These are phyloP conservation scores for Chalcosyrphus nemorum DNA, from an alignment of 2,888 invertebrate species.

Conservation along the genomic window DNA sequence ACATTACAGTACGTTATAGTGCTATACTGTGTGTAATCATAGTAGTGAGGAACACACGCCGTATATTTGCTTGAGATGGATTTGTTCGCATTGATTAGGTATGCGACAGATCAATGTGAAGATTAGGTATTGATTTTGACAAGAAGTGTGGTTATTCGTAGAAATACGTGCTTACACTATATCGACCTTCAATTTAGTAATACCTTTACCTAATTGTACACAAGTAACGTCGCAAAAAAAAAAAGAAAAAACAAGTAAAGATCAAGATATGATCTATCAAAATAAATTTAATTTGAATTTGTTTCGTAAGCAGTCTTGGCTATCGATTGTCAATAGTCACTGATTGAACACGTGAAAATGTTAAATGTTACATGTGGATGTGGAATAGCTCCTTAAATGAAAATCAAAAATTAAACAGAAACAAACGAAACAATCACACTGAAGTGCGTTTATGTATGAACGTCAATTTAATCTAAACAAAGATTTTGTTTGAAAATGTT, in stretches of 20 bases:
- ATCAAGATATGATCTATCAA: not conserved
- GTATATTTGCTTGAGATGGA: not conserved
- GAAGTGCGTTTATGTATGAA: not conserved
- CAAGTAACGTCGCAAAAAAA: not conserved
- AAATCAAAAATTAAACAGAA: not conserved
- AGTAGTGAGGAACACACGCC: not conserved
- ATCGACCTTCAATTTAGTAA: not conserved
- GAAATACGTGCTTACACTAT: not conserved
- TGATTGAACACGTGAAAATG: not conserved
- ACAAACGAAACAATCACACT: not conserved
- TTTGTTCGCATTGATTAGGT: not conserved
- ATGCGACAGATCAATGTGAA: not conserved
- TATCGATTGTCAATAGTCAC: not conserved
- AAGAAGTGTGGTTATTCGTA: not conserved
- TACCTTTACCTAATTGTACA: not conserved
- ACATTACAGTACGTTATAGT: too few relatives aligned
- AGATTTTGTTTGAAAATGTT: not conserved
- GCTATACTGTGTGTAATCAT: not conserved
- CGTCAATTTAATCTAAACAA: not conserved
- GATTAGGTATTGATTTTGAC: constrained; percentile 1
- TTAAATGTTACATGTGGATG: not conserved
- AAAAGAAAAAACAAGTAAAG: too few relatives aligned
- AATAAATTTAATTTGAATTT: not conserved
- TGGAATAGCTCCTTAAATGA: not conserved
- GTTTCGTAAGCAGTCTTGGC: not conserved